phyloP scores from a whole-genome alignment of 2,888 invertebrate genomes.

The Drosophila affinis region DNA sequence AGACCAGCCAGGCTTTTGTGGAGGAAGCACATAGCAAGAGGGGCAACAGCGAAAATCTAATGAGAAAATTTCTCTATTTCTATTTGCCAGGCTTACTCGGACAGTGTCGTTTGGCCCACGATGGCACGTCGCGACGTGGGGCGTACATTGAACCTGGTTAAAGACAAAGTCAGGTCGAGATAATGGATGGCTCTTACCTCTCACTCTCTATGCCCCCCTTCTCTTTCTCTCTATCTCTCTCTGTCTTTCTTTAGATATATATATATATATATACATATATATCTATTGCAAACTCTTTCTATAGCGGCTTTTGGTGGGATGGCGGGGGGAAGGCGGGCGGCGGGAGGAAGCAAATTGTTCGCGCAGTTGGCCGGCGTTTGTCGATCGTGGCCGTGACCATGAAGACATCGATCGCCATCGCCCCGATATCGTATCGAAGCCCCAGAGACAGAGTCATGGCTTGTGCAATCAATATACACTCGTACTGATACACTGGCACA shows the following conservation, averaged over 20 bases:
- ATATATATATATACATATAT: neutral
- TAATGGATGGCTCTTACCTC: constrained; percentile 23
- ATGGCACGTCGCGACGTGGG: constrained; percentile 55
- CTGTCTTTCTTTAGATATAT: constrained; percentile 17
- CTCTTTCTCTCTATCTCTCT: constrained; percentile 16
- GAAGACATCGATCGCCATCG: constrained; percentile 51
- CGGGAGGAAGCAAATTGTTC: constrained; percentile 44
- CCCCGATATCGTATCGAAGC: constrained; percentile 19
- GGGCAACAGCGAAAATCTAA: constrained; percentile 68
- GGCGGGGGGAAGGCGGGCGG: neutral
- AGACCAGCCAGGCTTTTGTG: constrained; percentile 26
- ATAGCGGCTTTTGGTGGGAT: constrained; percentile 13
- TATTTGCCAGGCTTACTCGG: constrained; percentile 52
- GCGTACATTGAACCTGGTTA: constrained; percentile 72
- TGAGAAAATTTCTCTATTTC: constrained; percentile 78
- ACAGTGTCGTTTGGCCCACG: constrained; percentile 23
- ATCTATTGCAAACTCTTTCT: neutral
- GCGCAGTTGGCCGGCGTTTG: constrained; percentile 49
- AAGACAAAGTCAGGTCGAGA: constrained; percentile 60
- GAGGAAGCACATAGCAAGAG: constrained; percentile 1
- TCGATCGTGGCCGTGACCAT: constrained; percentile 70
- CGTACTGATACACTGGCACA: neutral
- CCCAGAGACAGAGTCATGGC: constrained; percentile 37
- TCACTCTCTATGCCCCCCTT: constrained; percentile 10
- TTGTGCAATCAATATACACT: constrained; percentile 59